A percentile compares a stretch with the other conserved stretches of the same genome.
These are phyloP conservation scores for Drosophila bunnanda DNA, from an alignment of 2,888 invertebrate genomes.

Conservation along the genomic window DNA sequence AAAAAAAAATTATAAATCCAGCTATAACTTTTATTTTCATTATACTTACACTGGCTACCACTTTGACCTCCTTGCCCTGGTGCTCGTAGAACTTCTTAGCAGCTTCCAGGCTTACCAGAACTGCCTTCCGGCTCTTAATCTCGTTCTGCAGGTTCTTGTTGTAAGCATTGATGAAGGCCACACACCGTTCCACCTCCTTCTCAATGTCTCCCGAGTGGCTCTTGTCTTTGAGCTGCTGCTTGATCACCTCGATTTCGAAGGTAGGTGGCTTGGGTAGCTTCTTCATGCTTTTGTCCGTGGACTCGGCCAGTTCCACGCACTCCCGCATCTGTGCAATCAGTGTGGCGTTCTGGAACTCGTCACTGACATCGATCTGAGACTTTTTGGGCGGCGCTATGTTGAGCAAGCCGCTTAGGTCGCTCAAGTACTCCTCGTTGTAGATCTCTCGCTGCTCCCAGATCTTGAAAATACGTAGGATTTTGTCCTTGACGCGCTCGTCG, in stretches of 20 bases:
- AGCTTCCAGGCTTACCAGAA: conserved; percentile 91
- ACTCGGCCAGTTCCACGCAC: conserved; percentile 90
- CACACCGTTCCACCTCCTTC: conserved; percentile 93
- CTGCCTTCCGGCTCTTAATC: conserved; percentile 91
- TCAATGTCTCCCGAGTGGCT: conserved; percentile 94
- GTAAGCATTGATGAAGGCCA: conserved; percentile 91
- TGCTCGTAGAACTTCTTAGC: conserved; percentile 95
- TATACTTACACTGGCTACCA: conserved; percentile 95
- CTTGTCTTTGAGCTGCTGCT: conserved; percentile 93
- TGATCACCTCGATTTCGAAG: conserved; percentile 91
- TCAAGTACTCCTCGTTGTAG: conserved; percentile 95
- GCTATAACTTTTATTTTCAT: accelerated
- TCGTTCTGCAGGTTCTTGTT: conserved; percentile 92
- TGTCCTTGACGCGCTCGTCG: conserved; percentile 94
- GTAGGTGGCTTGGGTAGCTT: conserved; percentile 85
- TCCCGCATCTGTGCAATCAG: conserved; percentile 91
- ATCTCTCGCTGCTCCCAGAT: conserved; percentile 98
- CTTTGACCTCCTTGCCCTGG: conserved; percentile 96
- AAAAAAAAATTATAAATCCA: not conserved
- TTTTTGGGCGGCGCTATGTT: conserved; percentile 89
- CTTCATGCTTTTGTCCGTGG: conserved; percentile 89
- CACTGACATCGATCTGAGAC: conserved; percentile 72
- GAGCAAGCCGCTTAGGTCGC: conserved; percentile 93
- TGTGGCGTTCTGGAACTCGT: conserved; percentile 86
- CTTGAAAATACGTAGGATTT: conserved; percentile 95